Conservation (phyloP, 1,140 invertebrate genomes). For the Acromyrmex echinatior region DNA sequence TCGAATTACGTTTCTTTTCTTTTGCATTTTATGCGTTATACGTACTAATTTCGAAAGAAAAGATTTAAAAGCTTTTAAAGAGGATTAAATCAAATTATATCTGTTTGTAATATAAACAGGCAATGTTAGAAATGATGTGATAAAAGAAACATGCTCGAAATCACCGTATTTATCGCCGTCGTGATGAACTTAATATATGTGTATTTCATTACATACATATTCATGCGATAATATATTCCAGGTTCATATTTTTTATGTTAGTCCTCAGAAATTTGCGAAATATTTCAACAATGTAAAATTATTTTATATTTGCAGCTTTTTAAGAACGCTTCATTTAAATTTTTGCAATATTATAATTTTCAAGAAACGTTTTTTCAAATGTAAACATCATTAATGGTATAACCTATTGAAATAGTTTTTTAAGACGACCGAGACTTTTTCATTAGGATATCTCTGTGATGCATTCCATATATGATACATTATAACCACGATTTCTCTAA, state of each 20-base stretch:
- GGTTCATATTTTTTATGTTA: conserved; percentile 27
- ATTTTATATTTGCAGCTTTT: not conserved
- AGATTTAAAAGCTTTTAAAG: conserved; percentile 34
- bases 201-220: not conserved
- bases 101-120: conserved; percentile 20
- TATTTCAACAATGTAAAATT: conserved; percentile 31
- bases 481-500: conserved; percentile 28
- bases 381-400: conserved; percentile 22
- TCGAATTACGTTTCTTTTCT: conserved; percentile 51
- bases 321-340: conserved; percentile 13
- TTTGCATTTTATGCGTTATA: conserved; percentile 41
- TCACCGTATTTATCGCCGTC: not conserved
- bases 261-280: conserved; percentile 15
- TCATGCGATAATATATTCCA: conserved; percentile 2
- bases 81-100: conserved; percentile 36
- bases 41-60: conserved; percentile 33
- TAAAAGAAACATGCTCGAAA: conserved; percentile 25
- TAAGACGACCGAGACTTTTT: conserved; percentile 5
- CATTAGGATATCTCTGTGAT: conserved; percentile 34
- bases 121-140: conserved; percentile 14
- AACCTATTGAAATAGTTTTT: conserved; percentile 29
- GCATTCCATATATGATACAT: conserved; percentile 16
- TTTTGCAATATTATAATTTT: conserved; percentile 13
- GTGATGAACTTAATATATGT: not conserved
- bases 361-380: conserved; percentile 32